phyloP scores from a whole-genome alignment of 2,797 vertebrate species.

The Pantherophis alleghaniensis region DNA sequence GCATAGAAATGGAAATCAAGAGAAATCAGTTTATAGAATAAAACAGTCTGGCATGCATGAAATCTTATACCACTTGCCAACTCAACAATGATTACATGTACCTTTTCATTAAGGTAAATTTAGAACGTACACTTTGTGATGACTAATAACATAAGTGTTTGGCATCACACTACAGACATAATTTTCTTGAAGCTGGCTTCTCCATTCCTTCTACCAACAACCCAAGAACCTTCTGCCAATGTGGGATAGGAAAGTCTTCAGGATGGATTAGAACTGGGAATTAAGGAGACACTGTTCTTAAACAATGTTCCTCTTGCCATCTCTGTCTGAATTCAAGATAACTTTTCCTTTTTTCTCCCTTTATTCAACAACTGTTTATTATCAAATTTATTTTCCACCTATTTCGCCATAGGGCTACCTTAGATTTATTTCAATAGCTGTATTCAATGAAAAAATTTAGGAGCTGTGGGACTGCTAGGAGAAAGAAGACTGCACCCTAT shows the following conservation, averaged over 20 bases:
- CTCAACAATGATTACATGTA: background rate
- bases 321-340: background rate
- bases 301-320: background rate
- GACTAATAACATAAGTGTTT: background rate
- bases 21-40: background rate
- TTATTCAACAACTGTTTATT: background rate
- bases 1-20: background rate
- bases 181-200: background rate
- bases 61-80: background rate
- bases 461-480: background rate
- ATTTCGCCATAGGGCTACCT: background rate
- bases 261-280: background rate
- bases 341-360: background rate
- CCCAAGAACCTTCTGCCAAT: background rate
- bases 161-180: background rate
- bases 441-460: background rate
- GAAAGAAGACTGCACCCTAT: background rate
- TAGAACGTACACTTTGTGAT: background rate
- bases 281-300: background rate
- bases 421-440: background rate
- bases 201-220: background rate
- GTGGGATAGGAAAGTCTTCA: background rate
- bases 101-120: background rate
- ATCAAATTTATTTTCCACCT: background rate
- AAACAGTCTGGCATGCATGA: background rate